Evolutionary conservation across 2,888 invertebrate genomes (phyloP).

Genomic region (Cerastoderma edule): DNA sequence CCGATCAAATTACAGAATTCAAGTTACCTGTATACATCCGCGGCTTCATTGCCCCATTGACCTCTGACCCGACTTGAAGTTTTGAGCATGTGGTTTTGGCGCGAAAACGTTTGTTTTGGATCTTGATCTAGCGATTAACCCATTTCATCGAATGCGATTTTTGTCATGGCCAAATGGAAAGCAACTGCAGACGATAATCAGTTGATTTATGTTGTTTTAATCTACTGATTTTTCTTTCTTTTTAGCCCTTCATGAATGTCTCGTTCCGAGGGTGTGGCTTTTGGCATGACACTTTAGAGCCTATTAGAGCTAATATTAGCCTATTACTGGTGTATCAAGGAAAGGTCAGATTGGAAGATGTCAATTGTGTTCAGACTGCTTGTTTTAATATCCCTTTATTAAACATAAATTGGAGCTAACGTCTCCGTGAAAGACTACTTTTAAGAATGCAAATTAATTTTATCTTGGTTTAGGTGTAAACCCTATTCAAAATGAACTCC

Average conservation of each 20-base stretch:
- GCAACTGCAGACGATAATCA: neutral
- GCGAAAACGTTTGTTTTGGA: neutral
- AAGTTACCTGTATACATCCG: neutral
- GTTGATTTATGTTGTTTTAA: neutral
- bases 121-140: neutral
- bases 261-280: neutral
- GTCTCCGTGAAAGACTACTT: no score
- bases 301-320: no score
- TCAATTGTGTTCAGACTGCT: no score
- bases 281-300: neutral
- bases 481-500: no score
- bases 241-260: neutral
- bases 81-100: neutral
- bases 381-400: no score
- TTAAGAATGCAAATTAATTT: no score
- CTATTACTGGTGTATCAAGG: no score
- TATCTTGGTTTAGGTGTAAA: no score
- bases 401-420: no score
- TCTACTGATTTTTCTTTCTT: neutral
- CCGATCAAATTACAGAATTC: constrained; percentile 9
- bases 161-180: neutral
- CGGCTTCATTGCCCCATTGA: neutral
- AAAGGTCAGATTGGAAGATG: no score
- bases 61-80: neutral
- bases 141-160: neutral